Evolutionary conservation across 2,888 invertebrate species (phyloP).

Genomic region (Teinopalpus imperialis): DNA sequence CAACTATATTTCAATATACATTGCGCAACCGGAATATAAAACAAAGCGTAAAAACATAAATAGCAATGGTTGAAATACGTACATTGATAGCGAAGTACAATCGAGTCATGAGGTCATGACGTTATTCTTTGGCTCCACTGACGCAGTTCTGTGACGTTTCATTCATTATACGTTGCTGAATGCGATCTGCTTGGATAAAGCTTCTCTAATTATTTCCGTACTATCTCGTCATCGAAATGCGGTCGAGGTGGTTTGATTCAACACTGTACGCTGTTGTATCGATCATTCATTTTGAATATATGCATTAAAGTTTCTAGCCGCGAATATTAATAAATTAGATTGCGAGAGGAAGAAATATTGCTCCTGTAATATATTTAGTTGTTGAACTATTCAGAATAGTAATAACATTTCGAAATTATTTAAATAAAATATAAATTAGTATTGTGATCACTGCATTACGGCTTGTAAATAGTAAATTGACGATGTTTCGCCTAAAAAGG

Average conservation of each 20-base stretch:
- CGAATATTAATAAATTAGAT: conserved; percentile 12
- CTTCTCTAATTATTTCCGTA: conserved; percentile 76
- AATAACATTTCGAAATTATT: conserved; percentile 1
- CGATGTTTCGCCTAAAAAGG: no score
- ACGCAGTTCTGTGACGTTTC: conserved; percentile 59
- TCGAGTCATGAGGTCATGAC: conserved; percentile 46
- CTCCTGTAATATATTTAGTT: neutral
- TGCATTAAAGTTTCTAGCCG: conserved; percentile 18
- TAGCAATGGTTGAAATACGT: conserved; percentile 20
- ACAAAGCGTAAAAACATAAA: conserved; percentile 19
- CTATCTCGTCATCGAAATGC: conserved; percentile 62
- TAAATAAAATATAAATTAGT: no score
- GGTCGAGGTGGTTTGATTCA: conserved; percentile 42
- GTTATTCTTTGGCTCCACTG: conserved; percentile 47
- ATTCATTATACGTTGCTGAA: conserved; percentile 72
- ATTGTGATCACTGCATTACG: no score
- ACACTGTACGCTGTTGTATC: conserved; percentile 30
- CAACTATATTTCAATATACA: no score
- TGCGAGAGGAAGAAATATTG: conserved; percentile 17
- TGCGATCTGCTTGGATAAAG: conserved; percentile 70
- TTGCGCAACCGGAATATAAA: conserved; percentile 9
- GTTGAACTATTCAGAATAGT: conserved; percentile 1
- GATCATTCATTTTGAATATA: conserved; percentile 27
- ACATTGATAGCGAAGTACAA: conserved; percentile 27
- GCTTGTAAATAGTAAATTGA: no score